A percentile compares a stretch with the other conserved stretches of the same genome.
Evolutionary conservation across 2,797 vertebrate genomes (phyloP).

Genomic region (Etheostoma nigrum): DNA sequence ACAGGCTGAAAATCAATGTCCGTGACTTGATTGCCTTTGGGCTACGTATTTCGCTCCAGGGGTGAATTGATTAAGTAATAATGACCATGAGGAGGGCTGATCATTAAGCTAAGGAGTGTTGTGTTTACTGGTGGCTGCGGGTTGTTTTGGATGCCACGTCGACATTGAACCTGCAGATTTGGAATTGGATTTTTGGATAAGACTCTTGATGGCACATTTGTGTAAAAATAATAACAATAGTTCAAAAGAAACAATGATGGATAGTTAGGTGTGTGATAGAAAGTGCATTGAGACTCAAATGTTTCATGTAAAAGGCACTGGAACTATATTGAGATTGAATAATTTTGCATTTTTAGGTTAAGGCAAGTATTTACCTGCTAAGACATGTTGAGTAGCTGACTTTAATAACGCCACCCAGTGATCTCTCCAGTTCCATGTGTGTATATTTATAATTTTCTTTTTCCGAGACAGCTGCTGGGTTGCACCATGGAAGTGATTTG

Average conservation of each 20-base stretch:
- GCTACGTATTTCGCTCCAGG: slow-evolving; percentile 88
- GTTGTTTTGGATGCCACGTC: slow-evolving; percentile 68
- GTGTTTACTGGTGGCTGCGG: slow-evolving; percentile 80
- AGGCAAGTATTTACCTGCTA: slow-evolving; percentile 23
- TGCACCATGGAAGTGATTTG: slow-evolving; percentile 78
- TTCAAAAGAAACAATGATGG: background rate
- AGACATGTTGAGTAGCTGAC: slow-evolving; percentile 20
- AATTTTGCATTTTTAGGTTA: background rate
- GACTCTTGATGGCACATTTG: slow-evolving; percentile 36
- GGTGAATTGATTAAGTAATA: slow-evolving; percentile 95
- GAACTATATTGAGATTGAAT: background rate
- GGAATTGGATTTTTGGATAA: slow-evolving; percentile 27
- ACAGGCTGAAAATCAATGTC: slow-evolving; percentile 87
- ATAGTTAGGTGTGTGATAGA: slow-evolving; percentile 6
- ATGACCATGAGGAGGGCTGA: slow-evolving; percentile 89
- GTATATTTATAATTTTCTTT: slow-evolving; percentile 67
- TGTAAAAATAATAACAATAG: background rate
- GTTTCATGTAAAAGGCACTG: background rate
- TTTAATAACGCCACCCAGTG: slow-evolving; percentile 43
- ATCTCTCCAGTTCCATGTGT: slow-evolving; percentile 47
- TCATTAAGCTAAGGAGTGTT: slow-evolving; percentile 83
- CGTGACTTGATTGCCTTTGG: slow-evolving; percentile 89
- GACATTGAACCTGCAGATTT: slow-evolving; percentile 65
- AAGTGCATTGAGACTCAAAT: slow-evolving; percentile 7
- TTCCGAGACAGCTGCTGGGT: slow-evolving; percentile 72